phyloP scores from a whole-genome alignment of 2,797 vertebrate genomes.

The Sciurus vulgaris region DNA sequence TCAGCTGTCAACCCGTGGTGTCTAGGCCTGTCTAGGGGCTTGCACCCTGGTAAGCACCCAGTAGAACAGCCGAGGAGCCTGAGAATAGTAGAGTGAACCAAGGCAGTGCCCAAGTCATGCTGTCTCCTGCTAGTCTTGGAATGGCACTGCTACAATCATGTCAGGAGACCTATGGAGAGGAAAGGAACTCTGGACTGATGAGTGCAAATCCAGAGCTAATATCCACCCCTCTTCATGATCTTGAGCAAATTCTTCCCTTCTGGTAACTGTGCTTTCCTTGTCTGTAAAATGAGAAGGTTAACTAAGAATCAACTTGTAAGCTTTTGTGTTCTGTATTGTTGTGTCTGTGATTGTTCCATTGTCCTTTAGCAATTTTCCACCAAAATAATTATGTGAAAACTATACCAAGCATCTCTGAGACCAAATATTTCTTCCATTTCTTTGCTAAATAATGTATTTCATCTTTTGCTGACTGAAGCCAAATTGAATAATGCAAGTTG shows the following conservation, averaged over 20 bases:
- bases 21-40: slow-evolving; percentile 1
- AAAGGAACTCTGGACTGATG: neutral
- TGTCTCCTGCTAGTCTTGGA: neutral
- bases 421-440: neutral
- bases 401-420: neutral
- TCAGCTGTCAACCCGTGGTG: slow-evolving; percentile 40
- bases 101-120: neutral
- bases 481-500: slow-evolving; percentile 3
- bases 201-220: neutral
- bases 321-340: neutral
- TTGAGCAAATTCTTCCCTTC: neutral
- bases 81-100: neutral
- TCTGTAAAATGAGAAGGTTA: neutral
- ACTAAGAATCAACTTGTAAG: neutral
- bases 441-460: slow-evolving; percentile 18
- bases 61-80: neutral
- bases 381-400: neutral
- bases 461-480: slow-evolving; percentile 21
- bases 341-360: neutral
- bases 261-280: neutral
- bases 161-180: neutral
- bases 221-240: neutral
- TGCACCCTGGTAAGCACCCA: neutral
- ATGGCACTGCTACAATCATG: neutral
- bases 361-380: neutral